These are phyloP conservation scores for Numenius arquata DNA, from an alignment of 2,113 vertebrate species.

Conservation along the genomic window DNA sequence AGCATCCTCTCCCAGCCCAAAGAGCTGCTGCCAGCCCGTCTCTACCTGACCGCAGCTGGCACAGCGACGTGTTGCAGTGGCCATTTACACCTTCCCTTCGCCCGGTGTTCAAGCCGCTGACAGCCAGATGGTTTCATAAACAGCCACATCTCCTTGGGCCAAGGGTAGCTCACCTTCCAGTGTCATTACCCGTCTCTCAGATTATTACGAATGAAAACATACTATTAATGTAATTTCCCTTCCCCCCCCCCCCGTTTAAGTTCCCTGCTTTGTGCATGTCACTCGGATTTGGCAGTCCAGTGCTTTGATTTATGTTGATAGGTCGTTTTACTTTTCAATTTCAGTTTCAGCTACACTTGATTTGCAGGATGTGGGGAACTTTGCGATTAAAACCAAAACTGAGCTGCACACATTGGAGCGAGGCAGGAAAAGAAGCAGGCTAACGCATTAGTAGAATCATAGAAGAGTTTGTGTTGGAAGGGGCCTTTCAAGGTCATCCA, in stretches of 20 bases:
- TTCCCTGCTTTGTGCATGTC: not conserved
- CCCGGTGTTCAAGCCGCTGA: not conserved
- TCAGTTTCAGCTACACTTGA: not conserved
- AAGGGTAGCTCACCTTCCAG: not conserved
- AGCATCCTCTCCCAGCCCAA: not conserved
- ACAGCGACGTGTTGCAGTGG: not conserved
- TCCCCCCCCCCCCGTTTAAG: not conserved
- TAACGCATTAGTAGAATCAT: not conserved
- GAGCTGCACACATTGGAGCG: fast-evolving
- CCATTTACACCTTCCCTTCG: not conserved
- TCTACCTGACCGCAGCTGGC: not conserved
- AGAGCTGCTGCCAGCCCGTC: not conserved
- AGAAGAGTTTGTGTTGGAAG: not conserved
- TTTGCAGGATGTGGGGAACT: not conserved
- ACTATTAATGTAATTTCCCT: not conserved
- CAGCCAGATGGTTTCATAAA: slow-evolving; percentile 43
- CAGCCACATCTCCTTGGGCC: not conserved
- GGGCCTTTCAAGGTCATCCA: not conserved
- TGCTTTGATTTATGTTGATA: not conserved
- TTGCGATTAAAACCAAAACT: not conserved
- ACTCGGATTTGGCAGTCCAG: not conserved
- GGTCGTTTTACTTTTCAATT: not conserved
- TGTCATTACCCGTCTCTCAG: not conserved
- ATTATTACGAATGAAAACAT: not conserved
- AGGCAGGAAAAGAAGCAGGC: not conserved